phyloP scores from a whole-genome alignment of 2,888 invertebrate species.

The Caenorhabditis parvicauda region DNA sequence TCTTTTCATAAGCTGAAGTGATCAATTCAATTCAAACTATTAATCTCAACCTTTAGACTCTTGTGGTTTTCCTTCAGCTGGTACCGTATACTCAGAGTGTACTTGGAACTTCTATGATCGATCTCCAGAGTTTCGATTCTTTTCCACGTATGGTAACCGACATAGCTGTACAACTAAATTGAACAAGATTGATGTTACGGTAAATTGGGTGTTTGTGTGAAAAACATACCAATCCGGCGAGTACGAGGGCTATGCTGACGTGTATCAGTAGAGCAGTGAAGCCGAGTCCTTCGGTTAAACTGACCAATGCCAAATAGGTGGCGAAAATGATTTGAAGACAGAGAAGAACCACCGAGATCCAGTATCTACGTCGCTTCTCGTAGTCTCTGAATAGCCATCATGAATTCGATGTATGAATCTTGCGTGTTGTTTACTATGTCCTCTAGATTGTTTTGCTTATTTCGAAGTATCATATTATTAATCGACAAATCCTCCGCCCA shows the following conservation, averaged over 20 bases:
- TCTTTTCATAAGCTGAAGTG: constrained; percentile 18
- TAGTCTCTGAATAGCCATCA: constrained; percentile 18
- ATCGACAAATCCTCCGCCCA: no score
- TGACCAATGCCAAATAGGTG: constrained; percentile 7
- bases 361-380: constrained; percentile 15
- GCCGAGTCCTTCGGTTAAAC: constrained; percentile 12
- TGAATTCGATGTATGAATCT: no score
- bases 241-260: constrained; percentile 7
- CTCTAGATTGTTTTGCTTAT: no score
- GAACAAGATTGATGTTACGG: neutral
- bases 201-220: neutral
- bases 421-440: no score
- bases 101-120: constrained; percentile 17
- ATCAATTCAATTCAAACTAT: neutral
- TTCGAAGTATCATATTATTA: no score
- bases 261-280: constrained; percentile 13
- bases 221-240: constrained; percentile 9
- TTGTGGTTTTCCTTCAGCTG: constrained; percentile 27
- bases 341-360: constrained; percentile 20
- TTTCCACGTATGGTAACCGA: constrained; percentile 17
- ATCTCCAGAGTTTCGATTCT: constrained; percentile 12
- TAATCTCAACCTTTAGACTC: constrained; percentile 11
- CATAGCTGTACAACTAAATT: constrained; percentile 14
- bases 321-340: constrained; percentile 10
- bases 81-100: constrained; percentile 24